Conservation (phyloP, 92 coral and sea anemone species). For the Nematostella vectensis region DNA sequence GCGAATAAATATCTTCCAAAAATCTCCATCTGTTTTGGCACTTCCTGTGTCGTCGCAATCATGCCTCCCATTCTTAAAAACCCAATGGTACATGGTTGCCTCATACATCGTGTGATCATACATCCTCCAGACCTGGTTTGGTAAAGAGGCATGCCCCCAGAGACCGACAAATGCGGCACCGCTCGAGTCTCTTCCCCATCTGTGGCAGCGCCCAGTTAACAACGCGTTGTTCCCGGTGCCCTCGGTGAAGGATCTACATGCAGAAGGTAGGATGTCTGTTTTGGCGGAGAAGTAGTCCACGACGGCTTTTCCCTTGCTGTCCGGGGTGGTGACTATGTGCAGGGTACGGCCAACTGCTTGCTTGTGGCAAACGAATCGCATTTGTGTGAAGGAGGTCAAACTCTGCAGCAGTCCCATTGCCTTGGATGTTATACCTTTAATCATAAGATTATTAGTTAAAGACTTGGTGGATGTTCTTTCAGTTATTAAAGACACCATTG, state of each 20-base stretch:
- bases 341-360: conserved; percentile 1
- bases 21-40: conserved; percentile 4
- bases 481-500: too few relatives aligned
- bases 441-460: too few relatives aligned
- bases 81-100: conserved; percentile 1
- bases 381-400: conserved; percentile 3
- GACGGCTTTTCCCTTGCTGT: conserved; percentile 7
- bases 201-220: conserved; percentile 3
- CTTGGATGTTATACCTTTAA: conserved; percentile 6
- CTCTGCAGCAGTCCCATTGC: conserved; percentile 9
- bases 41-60: not conserved
- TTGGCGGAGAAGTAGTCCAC: conserved; percentile 11
- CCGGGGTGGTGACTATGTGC: not conserved
- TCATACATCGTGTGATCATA: conserved; percentile 17
- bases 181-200: not conserved
- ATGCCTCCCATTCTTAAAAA: not conserved
- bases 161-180: not conserved
- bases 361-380: conserved; percentile 13
- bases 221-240: conserved; percentile 13
- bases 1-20: conserved; percentile 22
- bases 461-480: too few relatives aligned
- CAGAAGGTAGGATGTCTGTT: conserved; percentile 4
- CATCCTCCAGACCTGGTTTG: not conserved
- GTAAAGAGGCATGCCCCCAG: conserved; percentile 3
- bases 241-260: conserved; percentile 11